Evolutionary conservation across 2,113 vertebrate genomes (phyloP), one percentile per base, ranked within the genome.

Genomic region (Bettongia penicillata): DNA sequence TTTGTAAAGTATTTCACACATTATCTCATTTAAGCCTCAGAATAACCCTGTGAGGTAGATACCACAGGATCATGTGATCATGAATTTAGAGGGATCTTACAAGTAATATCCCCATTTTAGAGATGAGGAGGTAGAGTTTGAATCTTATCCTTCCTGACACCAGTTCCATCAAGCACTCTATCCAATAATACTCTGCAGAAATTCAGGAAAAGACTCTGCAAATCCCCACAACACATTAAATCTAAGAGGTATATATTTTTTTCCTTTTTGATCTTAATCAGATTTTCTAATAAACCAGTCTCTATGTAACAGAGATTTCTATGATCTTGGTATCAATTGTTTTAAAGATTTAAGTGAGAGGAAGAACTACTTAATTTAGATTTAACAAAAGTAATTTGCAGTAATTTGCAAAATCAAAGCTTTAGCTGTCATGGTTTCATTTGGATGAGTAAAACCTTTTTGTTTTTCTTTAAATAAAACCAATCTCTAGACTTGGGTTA

Each of bases 401-500:
- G 16, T 16, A 10, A 50, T 53, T 92, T 43, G 47, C 28, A 91
- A 91, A 93, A 91, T 96, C 93, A 92, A 95, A 94, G 91, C 95
- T 97, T 97, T 95, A 93, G 94, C 9, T 48, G 19, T 91, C 91
- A 97, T 95, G 92, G 77, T 94, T 95, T 95, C 68, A 91, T 0
- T 61, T 37, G n/a, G 3, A 8, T 91, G 93, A 94, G 51, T 96
- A 96, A 97, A 96, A 96, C 95, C 95, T 94, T 94, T 97, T 95
- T 91, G 49, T 96, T 95, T 96, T 92, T 91, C 48, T 94, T 94
- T 90, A 96, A 95, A 94, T 96, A 95, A 97, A 94, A 96, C 91
- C 94, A 6, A 48, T n/a, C 24, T 43, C 3, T 91, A 53, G 53
- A 89, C 52, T 61, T 68, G 52, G 8, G 43, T 91, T 9, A 2